Base-by-base conservation (phyloP, 2,888 invertebrate genomes). In the Eulithis prunata region DNA sequence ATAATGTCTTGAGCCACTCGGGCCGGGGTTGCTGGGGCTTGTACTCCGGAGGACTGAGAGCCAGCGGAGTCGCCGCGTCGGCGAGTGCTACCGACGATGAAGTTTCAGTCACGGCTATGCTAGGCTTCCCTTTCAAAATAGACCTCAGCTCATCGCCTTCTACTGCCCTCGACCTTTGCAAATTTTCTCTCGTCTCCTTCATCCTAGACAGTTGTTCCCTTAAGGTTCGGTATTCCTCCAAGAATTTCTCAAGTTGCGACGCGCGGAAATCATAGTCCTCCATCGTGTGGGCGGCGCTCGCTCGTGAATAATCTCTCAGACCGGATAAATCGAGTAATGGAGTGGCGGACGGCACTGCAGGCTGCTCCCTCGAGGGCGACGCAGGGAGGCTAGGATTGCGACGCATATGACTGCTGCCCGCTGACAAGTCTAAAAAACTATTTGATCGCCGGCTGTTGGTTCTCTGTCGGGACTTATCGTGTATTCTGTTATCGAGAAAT, bases 161-260 rank as follows among this genome's bases (percentile, higher is more conserved):
- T 63, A 81, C 89, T 38, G 89, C 90, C 69, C 89, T 81, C 58
- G 85, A 89, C 68, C 89, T 83, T 77, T 92, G 91, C 76, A 96
- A 93, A 71, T 94, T 95, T 74, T 96, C 96, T 79, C 96, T 95
- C 28, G 96, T 96, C 79, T 96, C 96, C 78, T 96, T 97, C 96
- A 97, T 96, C 82, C 95, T 95, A 66, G 96, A 96, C 71, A 97
- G 89, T 83, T 97, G 96, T 80, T 96, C 95, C 81, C 97, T 96
- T 64, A 97, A 92, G 75, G 94, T 95, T 74, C 96, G 94, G 80
- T 97, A 97, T 81, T 97, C 97, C 78, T 97, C 96, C 53, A 97
- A 93, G 83, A 97, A 97, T 63, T 95, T 94, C 79, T 97, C 97
- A 70, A 97, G 87, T 81, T 97, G 96, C 13, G 96, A 96, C 0